Evolutionary conservation across 2,113 vertebrate species (phyloP).

Genomic region (Cavia porcellus): DNA sequence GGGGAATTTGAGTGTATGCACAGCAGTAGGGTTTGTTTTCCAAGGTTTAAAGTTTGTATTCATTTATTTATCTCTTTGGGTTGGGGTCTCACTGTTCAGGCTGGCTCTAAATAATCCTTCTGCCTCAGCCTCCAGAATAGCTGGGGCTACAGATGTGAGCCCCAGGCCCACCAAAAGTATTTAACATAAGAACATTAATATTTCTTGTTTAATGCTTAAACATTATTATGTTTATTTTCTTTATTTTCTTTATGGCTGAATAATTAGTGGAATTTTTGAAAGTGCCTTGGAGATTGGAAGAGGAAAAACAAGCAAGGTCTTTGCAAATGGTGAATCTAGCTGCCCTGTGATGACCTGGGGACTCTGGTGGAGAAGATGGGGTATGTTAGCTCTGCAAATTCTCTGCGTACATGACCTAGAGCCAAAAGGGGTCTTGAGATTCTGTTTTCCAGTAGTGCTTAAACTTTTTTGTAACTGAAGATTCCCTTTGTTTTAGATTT

Average conservation of each 20-base stretch:
- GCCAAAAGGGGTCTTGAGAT: neutral
- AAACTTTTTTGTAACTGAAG: constrained; percentile 20
- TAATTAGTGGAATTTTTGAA: constrained; percentile 31
- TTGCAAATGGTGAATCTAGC: neutral
- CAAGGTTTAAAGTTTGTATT: neutral
- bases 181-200: neutral
- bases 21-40: neutral
- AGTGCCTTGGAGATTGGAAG: neutral
- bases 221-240: neutral
- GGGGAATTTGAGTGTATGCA: neutral
- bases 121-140: neutral
- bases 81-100: neutral
- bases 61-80: neutral
- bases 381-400: neutral
- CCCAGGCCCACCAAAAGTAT: neutral
- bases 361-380: neutral
- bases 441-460: neutral
- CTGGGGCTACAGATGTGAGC: neutral
- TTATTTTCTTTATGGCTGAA: neutral
- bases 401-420: neutral
- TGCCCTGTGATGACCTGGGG: neutral
- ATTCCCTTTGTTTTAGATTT: neutral
- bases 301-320: neutral
- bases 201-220: neutral
- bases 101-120: neutral